phyloP scores from a whole-genome alignment of 1,140 invertebrate species.

The Drosophila watanabei region DNA sequence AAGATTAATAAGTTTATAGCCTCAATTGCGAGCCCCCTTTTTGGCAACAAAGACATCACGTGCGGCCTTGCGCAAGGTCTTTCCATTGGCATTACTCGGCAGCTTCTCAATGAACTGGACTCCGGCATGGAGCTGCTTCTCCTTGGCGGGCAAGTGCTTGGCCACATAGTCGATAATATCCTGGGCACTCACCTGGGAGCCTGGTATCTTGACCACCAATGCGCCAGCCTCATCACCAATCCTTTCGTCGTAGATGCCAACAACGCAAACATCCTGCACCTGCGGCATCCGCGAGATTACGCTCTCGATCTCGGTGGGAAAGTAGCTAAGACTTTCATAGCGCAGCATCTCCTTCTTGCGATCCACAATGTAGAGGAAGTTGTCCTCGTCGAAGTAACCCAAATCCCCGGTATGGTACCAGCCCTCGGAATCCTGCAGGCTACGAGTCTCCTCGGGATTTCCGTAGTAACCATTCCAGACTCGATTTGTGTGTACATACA shows the following conservation, averaged over 20 bases:
- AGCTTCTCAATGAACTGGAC: conserved; percentile 87
- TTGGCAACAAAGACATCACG: not conserved
- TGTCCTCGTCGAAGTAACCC: conserved; percentile 89
- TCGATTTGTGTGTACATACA: conserved; percentile 76
- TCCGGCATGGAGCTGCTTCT: conserved; percentile 87
- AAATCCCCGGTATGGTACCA: conserved; percentile 92
- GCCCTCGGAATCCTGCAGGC: conserved; percentile 88
- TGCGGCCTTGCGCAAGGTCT: conserved; percentile 1
- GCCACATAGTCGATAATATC: conserved; percentile 70
- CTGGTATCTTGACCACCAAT: conserved; percentile 53
- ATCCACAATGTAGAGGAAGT: conserved; percentile 90
- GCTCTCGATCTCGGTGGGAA: conserved; percentile 74
- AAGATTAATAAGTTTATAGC: not conserved
- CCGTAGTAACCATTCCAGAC: conserved; percentile 86
- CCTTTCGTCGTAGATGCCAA: conserved; percentile 68
- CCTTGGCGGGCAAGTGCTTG: conserved; percentile 78
- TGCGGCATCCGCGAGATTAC: conserved; percentile 50
- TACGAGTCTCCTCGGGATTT: conserved; percentile 87
- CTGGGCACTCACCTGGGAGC: conserved; percentile 39
- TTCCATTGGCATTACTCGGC: conserved; percentile 19
- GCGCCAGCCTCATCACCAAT: conserved; percentile 68
- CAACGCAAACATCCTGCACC: conserved; percentile 73
- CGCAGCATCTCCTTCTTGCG: conserved; percentile 94
- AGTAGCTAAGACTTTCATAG: conserved; percentile 86
- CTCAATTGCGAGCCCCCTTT: not conserved